These are phyloP conservation scores for Galeopterus variegatus DNA, from an alignment of 2,113 vertebrate genomes.

Conservation along the genomic window DNA sequence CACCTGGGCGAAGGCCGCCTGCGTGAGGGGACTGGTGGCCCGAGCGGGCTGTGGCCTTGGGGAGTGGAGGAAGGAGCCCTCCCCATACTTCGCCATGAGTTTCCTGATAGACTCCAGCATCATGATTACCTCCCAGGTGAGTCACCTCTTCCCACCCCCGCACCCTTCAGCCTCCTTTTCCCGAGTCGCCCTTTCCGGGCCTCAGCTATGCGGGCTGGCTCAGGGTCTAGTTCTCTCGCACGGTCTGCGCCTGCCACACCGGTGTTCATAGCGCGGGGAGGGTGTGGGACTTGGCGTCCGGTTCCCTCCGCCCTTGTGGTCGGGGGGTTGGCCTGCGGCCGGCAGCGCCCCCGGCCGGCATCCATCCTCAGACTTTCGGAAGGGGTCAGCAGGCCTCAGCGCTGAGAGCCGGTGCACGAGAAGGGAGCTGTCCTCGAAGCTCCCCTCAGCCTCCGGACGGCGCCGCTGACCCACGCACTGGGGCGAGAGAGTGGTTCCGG, in stretches of 20 bases:
- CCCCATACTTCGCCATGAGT: conserved; percentile 90
- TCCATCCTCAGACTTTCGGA: neutral
- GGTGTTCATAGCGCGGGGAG: neutral
- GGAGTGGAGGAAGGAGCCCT: neutral
- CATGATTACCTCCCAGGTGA: conserved; percentile 97
- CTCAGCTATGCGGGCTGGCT: neutral
- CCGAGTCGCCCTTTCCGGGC: neutral
- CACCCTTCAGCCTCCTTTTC: neutral
- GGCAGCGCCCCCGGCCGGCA: neutral
- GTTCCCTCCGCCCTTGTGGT: neutral
- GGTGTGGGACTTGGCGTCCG: neutral
- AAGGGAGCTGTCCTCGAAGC: neutral
- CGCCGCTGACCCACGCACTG: neutral
- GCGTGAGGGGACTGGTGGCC: too few species aligned
- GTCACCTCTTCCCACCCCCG: neutral
- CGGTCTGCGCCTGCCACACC: rapidly evolving
- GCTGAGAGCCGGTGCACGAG: neutral
- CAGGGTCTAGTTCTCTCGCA: rapidly evolving
- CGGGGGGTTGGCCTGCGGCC: neutral
- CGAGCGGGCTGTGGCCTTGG: rapidly evolving
- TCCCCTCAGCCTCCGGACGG: neutral
- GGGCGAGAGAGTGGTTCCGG: neutral
- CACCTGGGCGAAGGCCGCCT: neutral
- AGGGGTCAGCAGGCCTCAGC: neutral
- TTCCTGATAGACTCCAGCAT: conserved; percentile 97